Evolutionary conservation across 1,140 invertebrate species (phyloP), one percentile per base, ranked within the genome.

Genomic region (Drosophila pectinifera): DNA sequence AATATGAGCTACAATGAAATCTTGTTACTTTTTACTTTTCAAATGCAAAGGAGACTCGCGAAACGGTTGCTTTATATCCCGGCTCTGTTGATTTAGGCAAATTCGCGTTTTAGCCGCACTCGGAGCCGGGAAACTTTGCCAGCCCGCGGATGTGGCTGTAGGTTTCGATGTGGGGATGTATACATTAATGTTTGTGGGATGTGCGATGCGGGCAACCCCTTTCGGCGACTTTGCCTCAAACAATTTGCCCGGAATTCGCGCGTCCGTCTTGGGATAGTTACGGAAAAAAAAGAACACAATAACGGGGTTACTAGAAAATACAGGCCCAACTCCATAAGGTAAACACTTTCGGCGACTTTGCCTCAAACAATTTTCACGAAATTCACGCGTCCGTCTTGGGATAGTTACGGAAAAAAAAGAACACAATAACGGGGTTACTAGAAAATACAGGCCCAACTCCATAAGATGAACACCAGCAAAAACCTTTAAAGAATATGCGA

Each of bases 31-130:
- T 58, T 57, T 57, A 57, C 65, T 56, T 48, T 72, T 69, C 67
- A 69, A 69, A 70, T 70, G 67, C 67, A 57, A 70, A 70, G 67
- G 34, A 57, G 67, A 56, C 64, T 62, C 58, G 73, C 81, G 63
- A 89, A 80, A 64, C 64, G 64, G 42, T 46, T 74, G 65, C 63
- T 22, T 53, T 53, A 22, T 53, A 53, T 70, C 78, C 62, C 64
- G 46, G 61, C 59, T 63, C 46, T 88, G 83, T 88, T 88, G 84
- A 88, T 65, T 88, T 88, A 88, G 83, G 83, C 84, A 88, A 89
- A 88, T 89, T 86, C 70, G 61, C 61, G 42, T 86, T 79, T 76
- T 75, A 67, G 57, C 78, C 80, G 75, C 24, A 59, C 45, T 38
- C 48, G 51, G 36, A 42, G 24, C 26, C 48, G 31, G 49, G 31